Base-by-base conservation (phyloP, 2,113 vertebrate species). In the Agapornis roseicollis region DNA sequence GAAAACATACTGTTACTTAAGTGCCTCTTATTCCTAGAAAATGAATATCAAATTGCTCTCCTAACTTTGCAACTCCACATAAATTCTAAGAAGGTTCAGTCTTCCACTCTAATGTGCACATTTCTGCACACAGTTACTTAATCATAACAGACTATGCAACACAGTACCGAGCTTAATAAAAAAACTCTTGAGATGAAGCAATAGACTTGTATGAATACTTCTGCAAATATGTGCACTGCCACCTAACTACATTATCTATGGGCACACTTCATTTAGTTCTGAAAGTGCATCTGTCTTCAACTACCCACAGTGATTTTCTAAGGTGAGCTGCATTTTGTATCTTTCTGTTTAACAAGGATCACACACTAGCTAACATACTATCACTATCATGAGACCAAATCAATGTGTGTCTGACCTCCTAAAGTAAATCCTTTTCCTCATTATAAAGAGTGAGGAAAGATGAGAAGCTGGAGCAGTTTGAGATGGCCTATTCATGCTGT, bases 301-400 rank as follows among this genome's bases (percentile, higher is more conserved):
- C 23, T 41, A 70, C 15, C 44, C 61, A 37, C 37, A 77, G 52
- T 22, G 22, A 33, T 77, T 94, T 94, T 97, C 71, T 92, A 74
- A 96, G 74, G 33, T 28, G 41, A 91, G 17, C 3, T 50, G 7
- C 13, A 80, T 89, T 94, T 87, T 52, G 6, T 72, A 85, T 70
- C 37, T 58, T 65, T n/a, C n/a, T 82, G 41, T 85, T 91, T 96
- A 85, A 65, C 64, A 80, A 85, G 91, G 44, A 91, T 86, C 19
- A 8, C n/a, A 52, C 0, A 7, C 25, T 71, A 94, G 28, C 8
- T 35, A 90, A 81, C 39, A 29, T 73, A 35, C 71, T 80, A 69
- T 31, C 64, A 84, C 37, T 85, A 50, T 41, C 44, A 46, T 31
- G 92, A 93, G 80, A 90, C 46, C 10, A 87, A 96, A 93, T 42